Base-by-base conservation (phyloP, 2,797 vertebrate species). In the Darevskia mixta region DNA sequence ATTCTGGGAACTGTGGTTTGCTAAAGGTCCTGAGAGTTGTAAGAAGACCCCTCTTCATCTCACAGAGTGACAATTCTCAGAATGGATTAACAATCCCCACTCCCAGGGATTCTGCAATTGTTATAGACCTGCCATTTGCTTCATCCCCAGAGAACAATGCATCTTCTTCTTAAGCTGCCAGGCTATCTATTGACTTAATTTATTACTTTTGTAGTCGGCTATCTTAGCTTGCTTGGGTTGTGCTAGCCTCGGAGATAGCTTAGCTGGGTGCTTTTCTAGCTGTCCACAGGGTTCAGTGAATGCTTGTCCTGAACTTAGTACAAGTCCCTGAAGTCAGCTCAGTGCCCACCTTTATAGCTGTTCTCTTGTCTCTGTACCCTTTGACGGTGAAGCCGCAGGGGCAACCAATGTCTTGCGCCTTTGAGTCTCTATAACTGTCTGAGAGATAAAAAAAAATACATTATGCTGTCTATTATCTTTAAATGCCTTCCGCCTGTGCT, bases 401-500 rank as follows among this genome's bases (percentile, higher is more conserved):
- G 27, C 17, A n/a, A 13, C 0, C 0, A 86, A 88, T 79, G 41
- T 86, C 73, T 87, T 89, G 4, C 82, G 86, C 81, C 38, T 85
- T 8, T 86, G 75, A 84, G 3, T 83, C 81, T 67, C 86, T 49
- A 86, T 55, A 41, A 85, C 86, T 76, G 81, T 82, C 69, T 69
- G 20, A 84, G 0, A 1, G 90, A 83, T 85, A 2, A 79, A n/a
- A 76, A 88, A 76, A 88, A 89, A 29, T 49, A 86, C 83, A 55
- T 89, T 92, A 82, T 88, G 25, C 17, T 84, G 84, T 61, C 64
- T 2, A 85, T 45, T 32, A 88, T 89, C 83, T 18, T 82, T 29
- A n/a, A 93, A 90, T 92, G 76, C 72, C 84, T 69, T 76, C 87
- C 35, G 90, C 64, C 4, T 43, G 27, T 88, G 13, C 88, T 91